phyloP scores from a whole-genome alignment of 2,113 vertebrate species.

The Toxostoma redivivum region DNA sequence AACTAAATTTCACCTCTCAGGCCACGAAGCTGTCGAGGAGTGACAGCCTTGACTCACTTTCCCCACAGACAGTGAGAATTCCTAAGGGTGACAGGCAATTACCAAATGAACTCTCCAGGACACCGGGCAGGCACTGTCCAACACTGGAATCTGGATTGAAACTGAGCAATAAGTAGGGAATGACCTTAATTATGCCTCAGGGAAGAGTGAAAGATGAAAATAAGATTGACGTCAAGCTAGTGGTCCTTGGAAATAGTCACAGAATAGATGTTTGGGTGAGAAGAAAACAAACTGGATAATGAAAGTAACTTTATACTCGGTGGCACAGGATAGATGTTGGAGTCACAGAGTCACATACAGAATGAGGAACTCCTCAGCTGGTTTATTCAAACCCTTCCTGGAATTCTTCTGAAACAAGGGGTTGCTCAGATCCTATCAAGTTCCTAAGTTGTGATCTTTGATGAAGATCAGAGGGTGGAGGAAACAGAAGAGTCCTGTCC shows the following conservation, averaged over 20 bases:
- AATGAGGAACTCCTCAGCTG: not conserved
- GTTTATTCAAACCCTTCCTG: not conserved
- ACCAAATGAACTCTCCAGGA: not conserved
- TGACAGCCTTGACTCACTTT: not conserved
- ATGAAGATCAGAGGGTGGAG: not conserved
- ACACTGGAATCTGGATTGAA: not conserved
- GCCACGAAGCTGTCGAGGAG: not conserved
- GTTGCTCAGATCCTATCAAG: not conserved
- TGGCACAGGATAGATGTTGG: not conserved
- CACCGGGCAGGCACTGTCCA: not conserved
- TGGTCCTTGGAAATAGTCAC: not conserved
- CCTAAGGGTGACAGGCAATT: not conserved
- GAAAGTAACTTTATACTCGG: not conserved
- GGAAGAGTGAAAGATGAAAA: not conserved
- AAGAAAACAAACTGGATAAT: not conserved
- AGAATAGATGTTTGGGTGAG: not conserved
- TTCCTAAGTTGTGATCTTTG: not conserved
- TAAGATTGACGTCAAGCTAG: not conserved
- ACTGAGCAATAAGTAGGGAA: not conserved
- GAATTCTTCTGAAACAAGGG: not conserved
- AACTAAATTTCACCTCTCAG: not conserved
- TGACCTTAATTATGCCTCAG: not conserved
- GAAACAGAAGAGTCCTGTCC: not conserved
- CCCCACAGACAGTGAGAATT: fast-evolving
- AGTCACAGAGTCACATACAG: not conserved